Percentiles rank a stretch among this genome's conserved stretches.
Conservation (phyloP, 2,113 vertebrate species). For the Halcyon senegalensis region DNA sequence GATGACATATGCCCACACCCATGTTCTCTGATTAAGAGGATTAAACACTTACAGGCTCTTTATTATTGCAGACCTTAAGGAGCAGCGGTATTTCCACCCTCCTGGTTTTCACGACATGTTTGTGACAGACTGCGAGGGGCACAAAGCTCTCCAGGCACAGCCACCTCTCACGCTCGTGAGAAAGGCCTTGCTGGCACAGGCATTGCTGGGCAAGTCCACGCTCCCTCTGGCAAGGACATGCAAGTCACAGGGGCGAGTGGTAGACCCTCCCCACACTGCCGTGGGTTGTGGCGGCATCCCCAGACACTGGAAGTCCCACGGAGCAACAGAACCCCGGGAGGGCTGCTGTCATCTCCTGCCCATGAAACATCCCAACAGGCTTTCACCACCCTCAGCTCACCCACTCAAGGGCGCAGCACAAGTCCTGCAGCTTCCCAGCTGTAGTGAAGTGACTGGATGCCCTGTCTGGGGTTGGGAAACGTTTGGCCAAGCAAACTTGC, state of each 20-base stretch:
- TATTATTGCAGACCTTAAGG: background rate
- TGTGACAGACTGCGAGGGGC: background rate
- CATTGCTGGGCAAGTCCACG: background rate
- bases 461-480: background rate
- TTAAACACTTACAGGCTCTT: background rate
- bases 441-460: accelerated
- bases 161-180: background rate
- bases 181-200: background rate
- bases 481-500: background rate
- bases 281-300: background rate
- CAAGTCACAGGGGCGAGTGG: background rate
- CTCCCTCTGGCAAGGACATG: background rate
- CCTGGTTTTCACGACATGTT: background rate
- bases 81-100: background rate
- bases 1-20: background rate
- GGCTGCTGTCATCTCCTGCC: background rate
- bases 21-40: background rate
- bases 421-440: background rate
- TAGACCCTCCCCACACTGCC: background rate
- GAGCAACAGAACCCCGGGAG: background rate
- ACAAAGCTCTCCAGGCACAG: background rate
- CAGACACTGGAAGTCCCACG: background rate
- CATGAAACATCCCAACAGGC: background rate
- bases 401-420: background rate
- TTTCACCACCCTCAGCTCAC: background rate